Base-by-base conservation (phyloP, 2,113 vertebrate species). In the Speoplatyrhinus poulsoni region DNA sequence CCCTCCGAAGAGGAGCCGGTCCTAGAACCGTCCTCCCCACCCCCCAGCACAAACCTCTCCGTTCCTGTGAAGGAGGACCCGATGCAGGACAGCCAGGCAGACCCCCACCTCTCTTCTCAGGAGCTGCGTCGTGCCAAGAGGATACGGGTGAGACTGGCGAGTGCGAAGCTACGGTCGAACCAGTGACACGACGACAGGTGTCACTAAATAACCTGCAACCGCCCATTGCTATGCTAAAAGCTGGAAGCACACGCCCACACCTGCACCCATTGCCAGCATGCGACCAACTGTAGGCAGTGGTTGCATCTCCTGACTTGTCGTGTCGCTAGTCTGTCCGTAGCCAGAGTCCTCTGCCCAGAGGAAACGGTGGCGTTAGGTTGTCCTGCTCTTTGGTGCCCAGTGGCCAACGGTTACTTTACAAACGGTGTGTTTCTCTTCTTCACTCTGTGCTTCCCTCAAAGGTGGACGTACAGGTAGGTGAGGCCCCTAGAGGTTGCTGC, bases 391-490 rank as follows among this genome's bases (percentile, higher is more conserved):
- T 67, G 13, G 61, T 69, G 54, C 59, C 12, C 1, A 46, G 33
- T 52, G 55, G 46, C 62, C 49, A 6, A 55, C 49, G 65, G 61
- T 67, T 68, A 36, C 55, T 85, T 91, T 69, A 90, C 85, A 19
- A 85, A 77, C 65, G 17, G 12, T 90, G 17, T 89, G 80, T 92
- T 73, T 92, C 71, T 92, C 76, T 88, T 79, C 82, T 77, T 86
- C 60, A 84, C 70, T 89, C 89, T 61, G 68, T 69, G 75, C 84
- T 71, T 73, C 90, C 93, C 88, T 87, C 92, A 87, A 83, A 98
- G 96, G 85, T 94, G 95, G 96, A 98, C 91, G 91, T 95, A 87
- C 96, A 97, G 96, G 96, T 98, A 95, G 90, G 96, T 90, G 68
- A 64, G 66, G 70, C 32, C 26, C 26, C 46, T 46, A 62, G 70